Percentiles rank a stretch among this genome's conserved stretches.
Evolutionary conservation across 2,113 vertebrate species (phyloP).

Genomic region (Picathartes gymnocephalus): DNA sequence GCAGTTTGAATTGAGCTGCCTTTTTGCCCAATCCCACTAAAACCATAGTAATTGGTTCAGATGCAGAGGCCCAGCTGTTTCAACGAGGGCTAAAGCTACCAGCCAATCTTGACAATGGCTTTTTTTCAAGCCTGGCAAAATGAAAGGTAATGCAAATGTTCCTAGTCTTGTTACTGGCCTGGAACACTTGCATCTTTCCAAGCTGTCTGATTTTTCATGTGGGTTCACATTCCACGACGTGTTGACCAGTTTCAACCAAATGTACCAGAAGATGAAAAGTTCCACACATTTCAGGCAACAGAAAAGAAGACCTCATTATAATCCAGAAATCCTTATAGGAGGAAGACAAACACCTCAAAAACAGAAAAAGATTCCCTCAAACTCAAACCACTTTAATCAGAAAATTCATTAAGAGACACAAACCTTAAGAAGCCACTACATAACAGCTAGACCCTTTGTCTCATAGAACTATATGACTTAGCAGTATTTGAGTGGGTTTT

Average conservation of each 20-base stretch:
- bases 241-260: neutral
- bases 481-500: neutral
- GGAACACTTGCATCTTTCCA: neutral
- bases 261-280: neutral
- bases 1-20: neutral
- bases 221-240: neutral
- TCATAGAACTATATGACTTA: neutral
- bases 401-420: neutral
- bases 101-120: neutral
- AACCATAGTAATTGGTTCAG: conserved; percentile 29
- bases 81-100: neutral
- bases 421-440: neutral
- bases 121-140: neutral
- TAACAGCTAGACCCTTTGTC: neutral
- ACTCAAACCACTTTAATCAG: neutral
- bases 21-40: conserved; percentile 11
- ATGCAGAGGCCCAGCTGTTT: neutral
- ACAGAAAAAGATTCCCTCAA: neutral
- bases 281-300: neutral
- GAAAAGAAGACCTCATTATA: neutral
- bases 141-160: neutral
- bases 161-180: neutral
- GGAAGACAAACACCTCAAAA: neutral
- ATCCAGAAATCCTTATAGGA: neutral
- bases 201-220: neutral